Base-by-base conservation (phyloP, 2,113 vertebrate genomes). In the Calidris pygmaea region DNA sequence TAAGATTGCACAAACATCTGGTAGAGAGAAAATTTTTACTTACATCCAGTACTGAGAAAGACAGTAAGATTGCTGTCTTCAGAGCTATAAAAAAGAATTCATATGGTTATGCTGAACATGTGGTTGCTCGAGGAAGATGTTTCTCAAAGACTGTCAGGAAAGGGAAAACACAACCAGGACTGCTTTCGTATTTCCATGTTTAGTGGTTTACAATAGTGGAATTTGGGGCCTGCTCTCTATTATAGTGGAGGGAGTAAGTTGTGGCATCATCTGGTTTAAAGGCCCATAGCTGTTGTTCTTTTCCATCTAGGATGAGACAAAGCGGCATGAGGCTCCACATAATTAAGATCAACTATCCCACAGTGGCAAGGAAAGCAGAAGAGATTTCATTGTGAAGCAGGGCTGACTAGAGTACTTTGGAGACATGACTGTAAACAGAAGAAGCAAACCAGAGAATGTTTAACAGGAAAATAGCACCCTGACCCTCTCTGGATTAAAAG, bases 391-490 rank as follows among this genome's bases (percentile, higher is more conserved):
- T 95, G 90, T 84, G 89, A 97, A 96, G 91, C 43, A 87, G 73
- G 59, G 52, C 80, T 50, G 37, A 85, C 91, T 96, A 68, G 77
- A 97, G 87, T 92, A 65, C 91, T 97, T 97, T 84, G 96, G 97
- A 95, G 96, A 95, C 94, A 95, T 88, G 88, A 96, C 60, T 85
- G 60, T 87, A 96, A 97, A 94, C 93, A 97, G 91, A 91, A 95
- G 74, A 81, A 65, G 79, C 55, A 98, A 97, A 97, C 77, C 88
- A 90, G 86, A 85, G 77, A 82, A 87, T 29, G 29, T 97, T 98
- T 94, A 96, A 95, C 91, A 97, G 95, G 91, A 98, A 98, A 98
- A 97, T 88, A 97, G 86, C 63, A 95, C 83, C 95, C 97, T 97
- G 96, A 97, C 96, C 96, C 93, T 97, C 87, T 94, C 90, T 89